Evolutionary conservation across 2,797 vertebrate species (phyloP), one percentile per base, ranked within the genome.

Genomic region (Pogoniulus pusillus): DNA sequence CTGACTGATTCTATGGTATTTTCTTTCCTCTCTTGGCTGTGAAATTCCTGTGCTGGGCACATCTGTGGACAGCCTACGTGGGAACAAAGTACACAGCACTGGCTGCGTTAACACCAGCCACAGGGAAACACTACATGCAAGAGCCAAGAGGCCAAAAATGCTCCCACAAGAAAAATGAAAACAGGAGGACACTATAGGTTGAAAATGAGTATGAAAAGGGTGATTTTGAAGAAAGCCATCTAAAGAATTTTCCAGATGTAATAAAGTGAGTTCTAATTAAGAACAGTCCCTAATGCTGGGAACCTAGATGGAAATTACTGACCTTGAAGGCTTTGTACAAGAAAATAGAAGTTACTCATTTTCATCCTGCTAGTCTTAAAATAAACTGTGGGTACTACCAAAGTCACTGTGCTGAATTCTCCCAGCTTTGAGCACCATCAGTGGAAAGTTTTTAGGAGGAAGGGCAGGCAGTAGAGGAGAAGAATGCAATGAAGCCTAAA

Each of bases 341-440:
- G 47, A 91, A 75, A 92, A 89, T 53, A 93, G 66, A 88, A 80
- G 49, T 75, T 90, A 92, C 62, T 84, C 26, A 82, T 78, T 95
- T 95, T 78, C n/a, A 88, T 85, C 71, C 81, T 55, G 6, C 22
- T 83, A 72, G 78, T 90, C 85, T 85, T 86, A 93, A 96, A 96
- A 96, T 95, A 94, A 93, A 90, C 63, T 76, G 71, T 32, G 51
- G 83, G 84, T 93, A 89, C 62, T 82, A 37, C 70, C 62, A 93
- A 93, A 95, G 71, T 90, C 79, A 83, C 47, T 76, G 41, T 15
- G 55, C 71, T 63, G 47, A 65, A 92, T 85, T 91, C 82, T 91
- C 70, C 15, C 66, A 90, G 68, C 85, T 87, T 54, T 71, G 73
- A 81, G 69, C 49, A 89, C 22, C 39, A 81, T 45, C 66, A 78